Base-by-base conservation (phyloP, 1,140 invertebrate genomes). In the Bombus pascuorum region DNA sequence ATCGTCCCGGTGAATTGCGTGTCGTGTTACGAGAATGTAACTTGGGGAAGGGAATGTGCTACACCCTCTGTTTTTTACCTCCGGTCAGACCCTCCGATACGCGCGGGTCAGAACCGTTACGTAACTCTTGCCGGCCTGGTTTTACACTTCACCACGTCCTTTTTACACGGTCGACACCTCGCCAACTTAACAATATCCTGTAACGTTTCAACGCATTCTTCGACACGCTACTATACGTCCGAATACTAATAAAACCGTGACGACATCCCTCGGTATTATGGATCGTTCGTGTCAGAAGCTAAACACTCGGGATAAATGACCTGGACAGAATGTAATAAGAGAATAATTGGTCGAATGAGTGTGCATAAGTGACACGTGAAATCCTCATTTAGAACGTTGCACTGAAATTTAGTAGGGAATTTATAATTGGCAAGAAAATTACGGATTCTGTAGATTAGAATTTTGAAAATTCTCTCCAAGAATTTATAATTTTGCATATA, bases 51-150 rank as follows among this genome's bases (percentile, higher is more conserved):
- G 32, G 47, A 81, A 79, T n/a, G 70, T 66, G 53, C 39, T 73
- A 37, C 75, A 13, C 39, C 39, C 53, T n/a, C 32, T 34, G 25
- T 62, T 79, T 79, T 87, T 71, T 34, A 34, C 18, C 15, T n/a
- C n/a, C 25, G 32, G 9, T 2, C 53, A 34, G 47, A 57, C 42
- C 12, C 42, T 57, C 76, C 44, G 73, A 85, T 68, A 85, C 72
- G 73, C 32, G 81, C 62, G 39, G 62, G 86, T 74, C 47, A 53
- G 42, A 85, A 37, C 13, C 65, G 78, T 84, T 85, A 85, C 68
- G 66, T 83, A 85, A 86, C 85, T 37, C 65, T 73, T 65, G 66
- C 59, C 72, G 47, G 53, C 65, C 72, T 70, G 87, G 87, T 87
- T 91, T 90, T 73, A 81, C 76, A 81, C 76, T 73, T 74, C 65